A percentile compares a stretch with the other conserved stretches of the same genome.
phyloP scores from a whole-genome alignment of 2,113 vertebrate genomes.

The Lophius piscatorius region DNA sequence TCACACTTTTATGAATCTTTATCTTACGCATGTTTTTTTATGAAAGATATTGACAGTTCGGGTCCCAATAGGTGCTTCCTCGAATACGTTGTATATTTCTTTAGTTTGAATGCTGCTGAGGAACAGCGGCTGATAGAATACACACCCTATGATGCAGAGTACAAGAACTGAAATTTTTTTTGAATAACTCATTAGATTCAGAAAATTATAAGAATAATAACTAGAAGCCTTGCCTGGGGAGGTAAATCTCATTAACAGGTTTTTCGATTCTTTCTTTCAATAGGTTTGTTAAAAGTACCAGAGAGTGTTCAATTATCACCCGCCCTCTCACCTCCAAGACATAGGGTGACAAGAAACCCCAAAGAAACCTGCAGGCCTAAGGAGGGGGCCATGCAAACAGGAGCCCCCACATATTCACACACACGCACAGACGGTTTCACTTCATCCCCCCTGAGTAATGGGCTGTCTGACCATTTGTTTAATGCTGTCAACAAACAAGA shows the following conservation, averaged over 20 bases:
- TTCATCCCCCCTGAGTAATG: constrained; percentile 58
- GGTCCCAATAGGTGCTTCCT: constrained; percentile 20
- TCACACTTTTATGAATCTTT: constrained; percentile 13
- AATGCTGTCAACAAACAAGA: constrained; percentile 71
- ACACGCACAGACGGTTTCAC: constrained; percentile 26
- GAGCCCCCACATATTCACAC: constrained; percentile 12
- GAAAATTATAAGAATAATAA: constrained; percentile 79
- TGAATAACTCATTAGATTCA: constrained; percentile 77
- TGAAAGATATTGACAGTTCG: constrained; percentile 19
- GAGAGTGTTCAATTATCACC: constrained; percentile 77
- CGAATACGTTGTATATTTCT: constrained; percentile 43
- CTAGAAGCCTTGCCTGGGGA: constrained; percentile 66
- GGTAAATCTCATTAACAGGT: constrained; percentile 81
- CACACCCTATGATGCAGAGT: constrained; percentile 53
- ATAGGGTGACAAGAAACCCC: constrained; percentile 64
- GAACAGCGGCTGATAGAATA: constrained; percentile 42
- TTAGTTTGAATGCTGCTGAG: constrained; percentile 32
- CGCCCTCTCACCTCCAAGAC: constrained; percentile 77
- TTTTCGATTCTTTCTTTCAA: constrained; percentile 78
- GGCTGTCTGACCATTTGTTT: constrained; percentile 73
- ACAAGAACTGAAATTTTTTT: constrained; percentile 59
- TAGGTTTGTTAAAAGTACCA: constrained; percentile 78
- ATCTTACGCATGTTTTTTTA: constrained; percentile 25
- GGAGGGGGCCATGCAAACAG: constrained; percentile 40
- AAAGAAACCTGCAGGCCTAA: constrained; percentile 60